Base-by-base conservation (phyloP, 2,888 invertebrate species). In the Drosophila robusta region DNA sequence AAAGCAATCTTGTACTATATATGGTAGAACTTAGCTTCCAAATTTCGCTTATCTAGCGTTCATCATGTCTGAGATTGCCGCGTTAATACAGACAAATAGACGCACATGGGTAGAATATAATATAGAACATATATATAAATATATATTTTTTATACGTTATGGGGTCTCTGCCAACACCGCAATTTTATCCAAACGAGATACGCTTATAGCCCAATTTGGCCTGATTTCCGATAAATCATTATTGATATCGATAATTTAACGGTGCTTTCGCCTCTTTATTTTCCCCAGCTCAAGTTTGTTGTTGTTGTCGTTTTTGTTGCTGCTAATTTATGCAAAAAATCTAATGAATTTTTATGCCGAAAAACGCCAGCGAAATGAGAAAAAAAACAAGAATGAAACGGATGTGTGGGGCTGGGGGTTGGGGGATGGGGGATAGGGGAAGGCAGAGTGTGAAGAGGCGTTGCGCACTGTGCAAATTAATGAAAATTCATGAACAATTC, bases 401-500 rank as follows among this genome's bases (percentile, higher is more conserved):
- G n/a, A n/a, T n/a, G n/a, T n/a, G n/a, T n/a, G n/a, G n/a, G n/a
- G n/a, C n/a, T n/a, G n/a, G n/a, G n/a, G n/a, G n/a, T n/a, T n/a
- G n/a, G 34, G 11, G 14, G 9, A 45, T 50, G 12, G 5, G 9
- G 1, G 9, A 9, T 2, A n/a, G 1, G 4, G 1, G 9, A 26
- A 1, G 16, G 3, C 7, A 12, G 14, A 11, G 8, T 5, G 26
- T 18, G 32, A 9, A 9, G 0, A 16, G 34, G 22, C 42, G 22
- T 18, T 11, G 47, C 34, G 45, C 26, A 60, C 29, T 65, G 49
- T 32, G 67, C 51, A 75, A 86, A 83, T 83, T 83, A 87, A 83
- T 87, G 81, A 81, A 86, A 83, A 87, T 83, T 83, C 84, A 83
- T 79, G 81, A 86, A 79, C 77, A 80, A 66, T 77, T 70, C 76